Evolutionary conservation across 2,888 invertebrate genomes (phyloP).

Genomic region (Leptinotarsa rubiginosa): DNA sequence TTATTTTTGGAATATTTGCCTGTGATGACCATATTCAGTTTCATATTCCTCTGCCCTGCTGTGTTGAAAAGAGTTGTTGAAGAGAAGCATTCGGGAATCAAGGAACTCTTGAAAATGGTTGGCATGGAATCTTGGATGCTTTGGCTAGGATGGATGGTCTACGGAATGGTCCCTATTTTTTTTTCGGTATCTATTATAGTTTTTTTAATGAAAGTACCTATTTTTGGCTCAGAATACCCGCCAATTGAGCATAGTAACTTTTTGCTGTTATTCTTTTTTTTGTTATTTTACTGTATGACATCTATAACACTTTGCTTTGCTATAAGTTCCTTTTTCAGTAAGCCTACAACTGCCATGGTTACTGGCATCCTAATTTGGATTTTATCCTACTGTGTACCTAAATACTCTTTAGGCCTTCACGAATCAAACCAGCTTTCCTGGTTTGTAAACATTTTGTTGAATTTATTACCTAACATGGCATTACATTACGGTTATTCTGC

Average conservation of each 20-base stretch:
- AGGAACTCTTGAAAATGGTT: constrained; percentile 94
- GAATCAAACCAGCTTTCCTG: constrained; percentile 44
- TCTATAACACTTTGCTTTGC: constrained; percentile 82
- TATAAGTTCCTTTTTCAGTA: constrained; percentile 81
- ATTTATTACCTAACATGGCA: constrained; percentile 62
- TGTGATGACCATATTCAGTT: constrained; percentile 65
- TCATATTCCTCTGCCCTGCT: constrained; percentile 69
- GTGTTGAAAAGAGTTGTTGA: constrained; percentile 71
- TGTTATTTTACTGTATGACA: constrained; percentile 77
- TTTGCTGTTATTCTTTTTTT: constrained; percentile 75
- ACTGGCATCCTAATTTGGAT: constrained; percentile 62
- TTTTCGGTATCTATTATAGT: constrained; percentile 72
- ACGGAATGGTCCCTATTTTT: constrained; percentile 77
- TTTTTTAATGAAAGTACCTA: constrained; percentile 71
- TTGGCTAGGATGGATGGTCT: constrained; percentile 88
- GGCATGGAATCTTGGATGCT: constrained; percentile 86
- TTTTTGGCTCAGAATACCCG: constrained; percentile 65
- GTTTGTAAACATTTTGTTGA: constrained; percentile 52
- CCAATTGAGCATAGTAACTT: constrained; percentile 78
- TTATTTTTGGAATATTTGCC: constrained; percentile 63
- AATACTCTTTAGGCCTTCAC: constrained; percentile 46
- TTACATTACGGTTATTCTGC: constrained; percentile 59
- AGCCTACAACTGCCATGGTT: constrained; percentile 66
- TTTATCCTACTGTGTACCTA: constrained; percentile 59
- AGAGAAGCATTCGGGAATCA: constrained; percentile 72